Conservation (phyloP, 2,888 invertebrate genomes). For the Psylliodes chrysocephalus region DNA sequence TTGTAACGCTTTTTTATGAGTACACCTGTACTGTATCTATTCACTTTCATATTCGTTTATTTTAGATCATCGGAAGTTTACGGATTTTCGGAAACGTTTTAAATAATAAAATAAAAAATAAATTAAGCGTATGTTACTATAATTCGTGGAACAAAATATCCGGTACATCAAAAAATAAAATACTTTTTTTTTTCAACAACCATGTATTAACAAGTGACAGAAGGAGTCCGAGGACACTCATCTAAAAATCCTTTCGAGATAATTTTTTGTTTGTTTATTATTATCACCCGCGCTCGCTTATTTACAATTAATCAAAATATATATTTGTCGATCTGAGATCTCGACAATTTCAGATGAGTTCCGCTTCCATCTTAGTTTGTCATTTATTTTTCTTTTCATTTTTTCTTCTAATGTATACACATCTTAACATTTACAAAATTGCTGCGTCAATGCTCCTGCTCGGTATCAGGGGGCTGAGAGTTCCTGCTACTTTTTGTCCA, state of each 20-base stretch:
- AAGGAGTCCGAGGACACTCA: constrained; percentile 28
- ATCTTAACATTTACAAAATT: constrained; percentile 55
- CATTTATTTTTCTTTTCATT: constrained; percentile 24
- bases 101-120: constrained; percentile 18
- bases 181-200: constrained; percentile 36
- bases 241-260: constrained; percentile 32
- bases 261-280: constrained; percentile 22
- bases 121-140: constrained; percentile 34
- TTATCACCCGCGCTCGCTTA: constrained; percentile 42
- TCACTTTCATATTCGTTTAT: too few species aligned
- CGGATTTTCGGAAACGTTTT: constrained; percentile 32
- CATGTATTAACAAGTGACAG: constrained; percentile 35
- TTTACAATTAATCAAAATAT: constrained; percentile 46
- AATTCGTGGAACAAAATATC: constrained; percentile 28
- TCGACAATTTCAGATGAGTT: constrained; percentile 33
- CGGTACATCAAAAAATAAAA: constrained; percentile 33
- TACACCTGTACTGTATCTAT: too few species aligned
- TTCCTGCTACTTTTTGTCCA: constrained; percentile 79
- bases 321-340: constrained; percentile 40
- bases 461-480: constrained; percentile 81
- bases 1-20: too few species aligned
- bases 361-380: constrained; percentile 29
- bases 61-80: too few species aligned
- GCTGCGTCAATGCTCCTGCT: constrained; percentile 59
- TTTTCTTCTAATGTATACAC: constrained; percentile 18